Evolutionary conservation across 2,888 invertebrate species (phyloP).

Genomic region (Onchidella celtica): DNA sequence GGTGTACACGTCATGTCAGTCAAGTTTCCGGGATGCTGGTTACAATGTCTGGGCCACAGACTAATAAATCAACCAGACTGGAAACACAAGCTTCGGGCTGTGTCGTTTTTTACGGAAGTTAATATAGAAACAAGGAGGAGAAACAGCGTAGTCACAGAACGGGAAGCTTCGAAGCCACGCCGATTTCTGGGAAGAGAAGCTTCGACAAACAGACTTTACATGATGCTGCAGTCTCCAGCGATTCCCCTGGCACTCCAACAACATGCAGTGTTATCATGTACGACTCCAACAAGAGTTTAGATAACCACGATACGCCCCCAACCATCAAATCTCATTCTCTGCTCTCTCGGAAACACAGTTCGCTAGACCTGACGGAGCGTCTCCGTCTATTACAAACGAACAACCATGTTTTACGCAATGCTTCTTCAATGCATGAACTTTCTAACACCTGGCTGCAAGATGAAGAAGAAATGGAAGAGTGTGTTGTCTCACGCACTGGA

Average conservation of each 20-base stretch:
- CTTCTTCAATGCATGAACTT: constrained; percentile 32
- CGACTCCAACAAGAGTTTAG: constrained; percentile 41
- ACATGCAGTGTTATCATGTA: constrained; percentile 55
- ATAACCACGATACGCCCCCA: not conserved
- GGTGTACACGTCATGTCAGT: no score
- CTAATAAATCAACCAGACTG: no score
- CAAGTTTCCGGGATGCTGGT: no score
- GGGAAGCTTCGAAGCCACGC: not conserved
- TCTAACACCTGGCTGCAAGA: not conserved
- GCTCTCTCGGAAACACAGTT: constrained; percentile 37
- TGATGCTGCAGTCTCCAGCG: not conserved
- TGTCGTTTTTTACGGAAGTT: no score
- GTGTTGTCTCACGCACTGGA: no score
- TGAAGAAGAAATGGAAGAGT: no score
- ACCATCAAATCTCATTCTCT: not conserved
- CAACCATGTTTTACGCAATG: not conserved
- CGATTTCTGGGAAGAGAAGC: not conserved
- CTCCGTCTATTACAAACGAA: not conserved
- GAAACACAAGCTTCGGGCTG: no score
- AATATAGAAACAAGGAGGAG: no score
- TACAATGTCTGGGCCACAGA: no score
- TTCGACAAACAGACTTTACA: not conserved
- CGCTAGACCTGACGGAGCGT: constrained; percentile 29
- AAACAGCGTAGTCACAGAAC: constrained; percentile 6
- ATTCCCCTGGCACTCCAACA: constrained; percentile 22